Evolutionary conservation across 2,797 vertebrate genomes (phyloP).

Genomic region (Pseudopleuronectes americanus): DNA sequence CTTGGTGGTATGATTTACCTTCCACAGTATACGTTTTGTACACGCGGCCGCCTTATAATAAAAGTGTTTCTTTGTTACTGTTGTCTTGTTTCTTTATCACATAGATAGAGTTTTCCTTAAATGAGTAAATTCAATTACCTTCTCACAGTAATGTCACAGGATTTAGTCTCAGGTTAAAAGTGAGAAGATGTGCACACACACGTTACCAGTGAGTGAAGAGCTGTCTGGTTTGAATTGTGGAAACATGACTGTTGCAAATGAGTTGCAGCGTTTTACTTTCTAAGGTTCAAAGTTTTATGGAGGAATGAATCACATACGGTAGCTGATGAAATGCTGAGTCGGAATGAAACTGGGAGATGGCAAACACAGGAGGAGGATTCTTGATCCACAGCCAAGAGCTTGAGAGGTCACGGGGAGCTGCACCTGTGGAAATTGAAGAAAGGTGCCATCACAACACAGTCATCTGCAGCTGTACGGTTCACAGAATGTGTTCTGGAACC

Average conservation of each 20-base stretch:
- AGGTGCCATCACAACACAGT: too few relatives aligned
- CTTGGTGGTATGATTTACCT: not conserved
- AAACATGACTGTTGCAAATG: conserved; percentile 34
- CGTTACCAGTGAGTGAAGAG: not conserved
- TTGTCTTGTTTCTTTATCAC: conserved; percentile 25
- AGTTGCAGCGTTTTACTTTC: conserved; percentile 1
- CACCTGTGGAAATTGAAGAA: not conserved
- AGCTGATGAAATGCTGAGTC: conserved; percentile 47
- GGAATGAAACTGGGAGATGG: conserved; percentile 37
- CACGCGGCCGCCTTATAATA: conserved; percentile 41
- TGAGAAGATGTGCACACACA: too few relatives aligned
- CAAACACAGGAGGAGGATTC: conserved; percentile 24
- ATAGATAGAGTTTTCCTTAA: not conserved
- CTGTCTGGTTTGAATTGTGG: conserved; percentile 20
- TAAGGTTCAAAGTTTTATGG: conserved; percentile 24
- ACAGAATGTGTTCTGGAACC: too few relatives aligned
- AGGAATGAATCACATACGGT: conserved; percentile 40
- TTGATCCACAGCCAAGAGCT: conserved; percentile 44
- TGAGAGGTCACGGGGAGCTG: conserved; percentile 37
- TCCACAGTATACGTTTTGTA: conserved; percentile 29
- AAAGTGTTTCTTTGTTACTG: conserved; percentile 46
- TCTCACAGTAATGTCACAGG: too few relatives aligned
- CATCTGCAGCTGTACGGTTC: too few relatives aligned
- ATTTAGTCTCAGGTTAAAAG: too few relatives aligned
- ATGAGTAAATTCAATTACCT: too few relatives aligned